phyloP scores from a whole-genome alignment of 2,113 vertebrate species.

The Calyptomena viridis region DNA sequence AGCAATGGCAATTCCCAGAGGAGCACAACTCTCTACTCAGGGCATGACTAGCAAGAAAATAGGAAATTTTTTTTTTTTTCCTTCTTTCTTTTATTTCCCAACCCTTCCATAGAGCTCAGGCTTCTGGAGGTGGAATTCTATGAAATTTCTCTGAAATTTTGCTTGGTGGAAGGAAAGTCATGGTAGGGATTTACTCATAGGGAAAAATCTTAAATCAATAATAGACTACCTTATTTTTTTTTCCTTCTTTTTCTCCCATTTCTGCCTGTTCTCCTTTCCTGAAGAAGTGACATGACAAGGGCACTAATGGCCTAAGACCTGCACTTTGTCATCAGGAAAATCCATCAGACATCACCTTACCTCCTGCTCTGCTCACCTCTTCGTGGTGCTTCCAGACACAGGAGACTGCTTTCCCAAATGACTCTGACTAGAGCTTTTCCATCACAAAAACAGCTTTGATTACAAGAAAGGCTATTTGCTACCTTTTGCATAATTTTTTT shows the following conservation, averaged over 20 bases:
- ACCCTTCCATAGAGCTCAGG: not conserved
- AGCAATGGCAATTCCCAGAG: not conserved
- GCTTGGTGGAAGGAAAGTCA: not conserved
- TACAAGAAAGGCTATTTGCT: not conserved
- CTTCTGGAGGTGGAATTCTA: not conserved
- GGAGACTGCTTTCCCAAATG: not conserved
- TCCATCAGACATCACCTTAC: not conserved
- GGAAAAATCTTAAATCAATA: not conserved
- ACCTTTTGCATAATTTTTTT: not conserved
- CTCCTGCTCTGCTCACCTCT: not conserved
- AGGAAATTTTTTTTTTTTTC: not conserved
- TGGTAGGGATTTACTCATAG: not conserved
- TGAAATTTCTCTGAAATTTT: not conserved
- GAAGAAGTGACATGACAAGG: not conserved
- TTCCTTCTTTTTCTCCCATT: not conserved
- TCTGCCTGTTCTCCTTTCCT: not conserved
- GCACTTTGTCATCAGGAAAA: fast-evolving
- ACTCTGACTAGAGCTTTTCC: not conserved
- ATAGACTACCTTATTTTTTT: not conserved
- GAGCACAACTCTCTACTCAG: not conserved
- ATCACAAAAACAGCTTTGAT: not conserved
- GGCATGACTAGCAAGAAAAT: not conserved
- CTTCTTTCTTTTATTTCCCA: not conserved
- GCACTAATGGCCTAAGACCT: not conserved
- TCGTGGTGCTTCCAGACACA: not conserved